A percentile compares a stretch with the other conserved stretches of the same genome.
These are phyloP conservation scores for Andrena bucephala DNA, from an alignment of 2,888 invertebrate species.

Conservation along the genomic window DNA sequence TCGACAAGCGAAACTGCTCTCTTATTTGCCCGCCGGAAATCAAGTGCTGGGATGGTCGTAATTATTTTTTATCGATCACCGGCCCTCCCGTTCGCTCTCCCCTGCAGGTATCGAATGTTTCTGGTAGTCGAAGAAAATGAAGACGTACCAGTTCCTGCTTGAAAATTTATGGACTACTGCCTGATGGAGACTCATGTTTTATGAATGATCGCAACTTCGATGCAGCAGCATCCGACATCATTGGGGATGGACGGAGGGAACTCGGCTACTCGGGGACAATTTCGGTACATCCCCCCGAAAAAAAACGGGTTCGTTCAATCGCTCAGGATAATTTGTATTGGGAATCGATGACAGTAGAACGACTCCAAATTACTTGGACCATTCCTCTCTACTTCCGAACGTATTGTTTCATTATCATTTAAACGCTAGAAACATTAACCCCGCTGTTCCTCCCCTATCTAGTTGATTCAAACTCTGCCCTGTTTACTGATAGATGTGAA, in stretches of 20 bases:
- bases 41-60: slow-evolving; percentile 60
- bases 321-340: slow-evolving; percentile 74
- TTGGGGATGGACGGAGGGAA: slow-evolving; percentile 69
- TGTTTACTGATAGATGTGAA: neutral
- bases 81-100: too few relatives aligned
- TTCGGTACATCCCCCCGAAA: slow-evolving; percentile 41
- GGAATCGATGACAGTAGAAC: slow-evolving; percentile 31
- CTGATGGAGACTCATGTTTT: slow-evolving; percentile 81
- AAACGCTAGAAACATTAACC: neutral
- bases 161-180: slow-evolving; percentile 79
- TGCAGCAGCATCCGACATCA: slow-evolving; percentile 70
- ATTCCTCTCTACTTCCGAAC: neutral
- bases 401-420: slow-evolving; percentile 6
- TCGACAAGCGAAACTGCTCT: slow-evolving; percentile 52
- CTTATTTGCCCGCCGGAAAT: slow-evolving; percentile 65
- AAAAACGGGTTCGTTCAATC: slow-evolving; percentile 61
- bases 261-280: slow-evolving; percentile 52
- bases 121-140: slow-evolving; percentile 71
- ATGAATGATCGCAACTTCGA: slow-evolving; percentile 78
- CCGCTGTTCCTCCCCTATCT: neutral
- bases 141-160: slow-evolving; percentile 69
- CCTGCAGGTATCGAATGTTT: slow-evolving; percentile 62
- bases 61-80: slow-evolving; percentile 78
- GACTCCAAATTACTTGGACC: slow-evolving; percentile 18
- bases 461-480: neutral